phyloP scores from a whole-genome alignment of 2,113 vertebrate species.

The Elephas maximus region DNA sequence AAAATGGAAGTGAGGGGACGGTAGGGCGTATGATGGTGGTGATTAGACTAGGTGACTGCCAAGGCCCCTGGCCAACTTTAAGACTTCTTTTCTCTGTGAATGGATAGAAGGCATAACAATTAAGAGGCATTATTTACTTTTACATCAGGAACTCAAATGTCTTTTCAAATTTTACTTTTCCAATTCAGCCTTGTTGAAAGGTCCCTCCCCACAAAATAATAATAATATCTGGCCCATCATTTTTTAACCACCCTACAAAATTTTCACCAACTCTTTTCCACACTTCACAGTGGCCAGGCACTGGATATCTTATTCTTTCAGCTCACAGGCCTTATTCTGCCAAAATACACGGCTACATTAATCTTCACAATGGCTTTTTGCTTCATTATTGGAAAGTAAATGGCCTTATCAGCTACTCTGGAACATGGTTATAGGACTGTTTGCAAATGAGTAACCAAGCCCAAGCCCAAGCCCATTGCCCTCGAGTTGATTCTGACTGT shows the following conservation, averaged over 20 bases:
- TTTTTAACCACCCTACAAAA: slow-evolving; percentile 32
- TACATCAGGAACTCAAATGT: neutral
- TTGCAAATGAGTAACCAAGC: slow-evolving; percentile 19
- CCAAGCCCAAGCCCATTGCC: too few relatives aligned
- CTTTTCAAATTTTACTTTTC: slow-evolving; percentile 47
- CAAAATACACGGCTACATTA: slow-evolving; percentile 35
- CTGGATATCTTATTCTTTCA: slow-evolving; percentile 49
- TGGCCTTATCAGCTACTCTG: slow-evolving; percentile 10
- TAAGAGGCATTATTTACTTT: slow-evolving; percentile 29
- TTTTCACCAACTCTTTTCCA: slow-evolving; percentile 34
- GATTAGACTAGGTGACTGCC: neutral
- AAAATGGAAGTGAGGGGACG: neutral
- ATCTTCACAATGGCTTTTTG: slow-evolving; percentile 53
- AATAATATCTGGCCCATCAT: slow-evolving; percentile 23
- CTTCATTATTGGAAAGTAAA: slow-evolving; percentile 50
- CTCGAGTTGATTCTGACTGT: too few relatives aligned
- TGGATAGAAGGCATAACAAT: neutral
- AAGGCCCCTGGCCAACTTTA: neutral
- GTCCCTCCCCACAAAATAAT: neutral
- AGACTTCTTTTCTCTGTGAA: slow-evolving; percentile 45
- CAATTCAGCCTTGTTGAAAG: neutral
- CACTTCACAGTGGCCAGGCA: slow-evolving; percentile 2
- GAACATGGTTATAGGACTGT: slow-evolving; percentile 14
- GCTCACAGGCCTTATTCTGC: neutral
- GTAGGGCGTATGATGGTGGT: neutral